These are phyloP conservation scores for Drosophila tani DNA, from an alignment of 1,140 invertebrate species.

Conservation along the genomic window DNA sequence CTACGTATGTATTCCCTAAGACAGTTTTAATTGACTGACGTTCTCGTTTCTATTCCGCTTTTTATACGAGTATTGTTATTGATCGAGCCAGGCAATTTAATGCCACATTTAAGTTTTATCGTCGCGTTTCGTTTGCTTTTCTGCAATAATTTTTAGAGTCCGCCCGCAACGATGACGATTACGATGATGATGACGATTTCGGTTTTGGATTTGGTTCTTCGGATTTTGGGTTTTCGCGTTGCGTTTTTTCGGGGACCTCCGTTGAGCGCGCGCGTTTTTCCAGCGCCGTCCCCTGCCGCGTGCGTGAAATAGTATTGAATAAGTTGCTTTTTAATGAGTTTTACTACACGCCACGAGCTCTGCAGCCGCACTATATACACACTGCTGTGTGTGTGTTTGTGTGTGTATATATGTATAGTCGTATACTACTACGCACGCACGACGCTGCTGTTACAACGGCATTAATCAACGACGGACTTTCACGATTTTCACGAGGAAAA, in stretches of 20 bases:
- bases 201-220: constrained; percentile 13
- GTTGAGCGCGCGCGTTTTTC: constrained; percentile 70
- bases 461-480: constrained; percentile 39
- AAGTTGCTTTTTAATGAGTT: constrained; percentile 80
- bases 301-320: constrained; percentile 80
- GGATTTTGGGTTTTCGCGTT: constrained; percentile 14
- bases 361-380: constrained; percentile 41
- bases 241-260: constrained; percentile 21
- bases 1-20: constrained; percentile 54
- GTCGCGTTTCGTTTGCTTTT: constrained; percentile 59
- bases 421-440: constrained; percentile 76
- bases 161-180: constrained; percentile 30
- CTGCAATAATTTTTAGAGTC: constrained; percentile 65
- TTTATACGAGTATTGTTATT: constrained; percentile 50
- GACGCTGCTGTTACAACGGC: constrained; percentile 40
- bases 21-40: constrained; percentile 68
- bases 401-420: constrained; percentile 32
- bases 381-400: constrained; percentile 13
- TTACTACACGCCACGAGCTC: constrained; percentile 77
- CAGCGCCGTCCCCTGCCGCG: constrained; percentile 9
- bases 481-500: constrained; percentile 47
- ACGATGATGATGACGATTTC: constrained; percentile 28
- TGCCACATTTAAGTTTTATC: constrained; percentile 75
- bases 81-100: constrained; percentile 73
- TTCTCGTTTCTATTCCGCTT: constrained; percentile 22